phyloP scores from a whole-genome alignment of 1,140 invertebrate genomes.

The Melanaphis sacchari region DNA sequence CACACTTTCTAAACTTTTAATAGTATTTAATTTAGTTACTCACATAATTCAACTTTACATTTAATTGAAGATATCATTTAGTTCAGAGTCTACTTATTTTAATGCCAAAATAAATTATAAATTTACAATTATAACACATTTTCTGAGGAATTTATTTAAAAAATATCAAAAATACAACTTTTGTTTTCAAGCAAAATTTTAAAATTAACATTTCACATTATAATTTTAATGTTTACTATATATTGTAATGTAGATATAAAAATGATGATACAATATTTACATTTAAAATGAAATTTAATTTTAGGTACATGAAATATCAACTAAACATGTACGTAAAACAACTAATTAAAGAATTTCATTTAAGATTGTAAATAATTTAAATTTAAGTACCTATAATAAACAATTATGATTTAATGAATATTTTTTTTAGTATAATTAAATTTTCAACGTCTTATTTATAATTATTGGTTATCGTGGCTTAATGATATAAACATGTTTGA shows the following conservation, averaged over 20 bases:
- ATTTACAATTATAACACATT: background rate
- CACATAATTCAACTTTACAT: background rate
- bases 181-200: background rate
- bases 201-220: background rate
- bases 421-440: background rate
- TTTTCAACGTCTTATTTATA: background rate
- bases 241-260: background rate
- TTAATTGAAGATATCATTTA: background rate
- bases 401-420: background rate
- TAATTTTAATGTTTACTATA: background rate
- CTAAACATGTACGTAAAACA: background rate
- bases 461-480: background rate
- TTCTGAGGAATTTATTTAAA: background rate
- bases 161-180: background rate
- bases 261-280: background rate
- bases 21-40: background rate
- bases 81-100: background rate
- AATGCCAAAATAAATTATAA: background rate
- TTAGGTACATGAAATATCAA: background rate
- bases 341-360: background rate
- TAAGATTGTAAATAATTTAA: background rate
- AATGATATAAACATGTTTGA: background rate
- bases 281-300: background rate
- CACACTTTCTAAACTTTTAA: background rate
- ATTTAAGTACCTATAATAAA: background rate